A percentile compares a stretch with the other conserved stretches of the same genome.
Conservation (phyloP, 2,797 vertebrate species). For the Cyclura pinguis region DNA sequence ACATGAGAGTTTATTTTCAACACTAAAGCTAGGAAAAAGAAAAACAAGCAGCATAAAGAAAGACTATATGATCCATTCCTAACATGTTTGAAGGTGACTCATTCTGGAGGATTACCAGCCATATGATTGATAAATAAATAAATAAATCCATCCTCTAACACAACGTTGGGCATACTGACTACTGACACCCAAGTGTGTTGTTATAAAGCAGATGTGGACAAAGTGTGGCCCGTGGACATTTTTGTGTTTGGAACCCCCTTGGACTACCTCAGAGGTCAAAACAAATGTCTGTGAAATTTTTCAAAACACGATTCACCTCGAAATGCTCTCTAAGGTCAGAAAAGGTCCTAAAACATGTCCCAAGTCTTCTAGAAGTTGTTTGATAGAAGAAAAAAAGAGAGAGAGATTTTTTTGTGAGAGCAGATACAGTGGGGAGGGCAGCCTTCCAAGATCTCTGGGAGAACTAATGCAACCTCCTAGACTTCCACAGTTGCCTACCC, state of each 20-base stretch:
- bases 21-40: not conserved
- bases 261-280: too few relatives aligned
- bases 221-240: too few relatives aligned
- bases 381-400: too few relatives aligned
- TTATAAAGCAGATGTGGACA: not conserved
- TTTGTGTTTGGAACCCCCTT: too few relatives aligned
- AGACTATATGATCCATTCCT: not conserved
- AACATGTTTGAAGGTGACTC: not conserved
- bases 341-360: not conserved
- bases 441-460: too few relatives aligned
- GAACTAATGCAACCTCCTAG: too few relatives aligned
- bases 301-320: too few relatives aligned
- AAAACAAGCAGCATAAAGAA: not conserved
- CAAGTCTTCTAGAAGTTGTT: not conserved
- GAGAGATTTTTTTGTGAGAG: too few relatives aligned
- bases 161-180: not conserved
- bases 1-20: not conserved
- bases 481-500: too few relatives aligned
- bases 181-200: not conserved
- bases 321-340: too few relatives aligned
- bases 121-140: not conserved
- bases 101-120: not conserved
- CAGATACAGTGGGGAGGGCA: too few relatives aligned
- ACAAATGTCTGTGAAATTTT: too few relatives aligned
- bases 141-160: constrained; percentile 4